A percentile compares a stretch with the other conserved stretches of the same genome.
Evolutionary conservation across 2,797 vertebrate genomes (phyloP).

Genomic region (Podarcis siculus): DNA sequence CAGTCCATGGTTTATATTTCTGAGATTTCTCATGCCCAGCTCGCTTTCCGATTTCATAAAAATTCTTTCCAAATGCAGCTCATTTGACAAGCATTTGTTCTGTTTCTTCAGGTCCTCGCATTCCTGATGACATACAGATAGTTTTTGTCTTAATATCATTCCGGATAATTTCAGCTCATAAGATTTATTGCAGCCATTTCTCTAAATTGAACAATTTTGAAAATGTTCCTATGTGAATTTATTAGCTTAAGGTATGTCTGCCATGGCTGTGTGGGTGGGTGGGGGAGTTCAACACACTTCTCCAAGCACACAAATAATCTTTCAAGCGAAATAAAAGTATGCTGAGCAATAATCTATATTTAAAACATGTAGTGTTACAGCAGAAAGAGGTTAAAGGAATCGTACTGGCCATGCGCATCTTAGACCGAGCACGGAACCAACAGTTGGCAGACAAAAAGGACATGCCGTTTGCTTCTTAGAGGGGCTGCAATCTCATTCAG

Average conservation of each 20-base stretch:
- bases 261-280: background rate
- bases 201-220: background rate
- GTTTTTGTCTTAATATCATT: background rate
- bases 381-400: background rate
- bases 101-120: constrained; percentile 85
- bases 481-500: background rate
- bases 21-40: constrained; percentile 83
- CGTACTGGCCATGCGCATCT: background rate
- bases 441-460: background rate
- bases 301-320: background rate
- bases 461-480: constrained; percentile 6
- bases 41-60: constrained; percentile 84
- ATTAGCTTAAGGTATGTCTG: background rate
- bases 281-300: background rate
- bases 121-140: constrained; percentile 71
- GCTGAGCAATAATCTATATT: background rate
- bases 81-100: constrained; percentile 82
- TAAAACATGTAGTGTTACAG: background rate
- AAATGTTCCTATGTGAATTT: background rate
- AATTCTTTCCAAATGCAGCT: constrained; percentile 85
- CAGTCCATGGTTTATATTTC: constrained; percentile 84
- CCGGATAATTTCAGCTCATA: background rate
- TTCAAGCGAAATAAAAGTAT: background rate
- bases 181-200: background rate
- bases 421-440: background rate